These are phyloP conservation scores for Lagodon rhomboides DNA, from an alignment of 2,797 vertebrate genomes.

Conservation along the genomic window DNA sequence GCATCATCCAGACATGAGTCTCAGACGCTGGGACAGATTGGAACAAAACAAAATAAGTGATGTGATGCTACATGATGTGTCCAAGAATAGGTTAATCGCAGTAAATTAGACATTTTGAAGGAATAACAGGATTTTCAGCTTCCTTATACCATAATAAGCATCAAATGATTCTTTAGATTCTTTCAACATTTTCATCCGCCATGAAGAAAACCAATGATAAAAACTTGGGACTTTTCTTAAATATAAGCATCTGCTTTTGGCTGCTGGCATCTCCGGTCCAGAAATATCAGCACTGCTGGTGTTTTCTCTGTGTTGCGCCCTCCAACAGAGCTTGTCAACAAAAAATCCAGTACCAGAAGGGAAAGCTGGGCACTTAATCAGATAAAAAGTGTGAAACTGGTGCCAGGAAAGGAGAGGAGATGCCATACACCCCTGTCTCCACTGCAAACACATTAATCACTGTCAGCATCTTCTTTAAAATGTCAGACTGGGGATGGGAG, in stretches of 20 bases:
- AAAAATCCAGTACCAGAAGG: constrained; percentile 47
- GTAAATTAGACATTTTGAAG: neutral
- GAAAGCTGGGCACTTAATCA: constrained; percentile 58
- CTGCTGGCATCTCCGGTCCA: constrained; percentile 15
- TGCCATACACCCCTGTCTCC: constrained; percentile 11
- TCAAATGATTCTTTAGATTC: neutral
- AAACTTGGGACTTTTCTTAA: neutral
- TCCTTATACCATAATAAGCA: neutral
- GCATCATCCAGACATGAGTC: neutral
- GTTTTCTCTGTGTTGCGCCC: constrained; percentile 35
- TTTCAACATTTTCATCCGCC: neutral
- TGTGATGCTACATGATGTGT: neutral
- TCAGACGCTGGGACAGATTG: neutral
- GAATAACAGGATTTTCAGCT: neutral
- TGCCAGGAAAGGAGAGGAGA: constrained; percentile 49
- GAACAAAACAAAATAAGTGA: neutral
- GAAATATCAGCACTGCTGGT: constrained; percentile 39
- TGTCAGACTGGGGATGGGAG: neutral
- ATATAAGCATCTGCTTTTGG: constrained; percentile 6
- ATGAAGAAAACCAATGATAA: neutral
- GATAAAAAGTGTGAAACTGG: constrained; percentile 63
- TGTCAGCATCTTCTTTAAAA: constrained; percentile 37
- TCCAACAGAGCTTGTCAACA: constrained; percentile 61
- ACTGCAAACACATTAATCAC: constrained; percentile 54
- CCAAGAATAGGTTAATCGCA: neutral